A percentile compares a stretch with the other conserved stretches of the same genome.
phyloP scores from a whole-genome alignment of 2,888 invertebrate species.

The Leptinotarsa rubiginosa region DNA sequence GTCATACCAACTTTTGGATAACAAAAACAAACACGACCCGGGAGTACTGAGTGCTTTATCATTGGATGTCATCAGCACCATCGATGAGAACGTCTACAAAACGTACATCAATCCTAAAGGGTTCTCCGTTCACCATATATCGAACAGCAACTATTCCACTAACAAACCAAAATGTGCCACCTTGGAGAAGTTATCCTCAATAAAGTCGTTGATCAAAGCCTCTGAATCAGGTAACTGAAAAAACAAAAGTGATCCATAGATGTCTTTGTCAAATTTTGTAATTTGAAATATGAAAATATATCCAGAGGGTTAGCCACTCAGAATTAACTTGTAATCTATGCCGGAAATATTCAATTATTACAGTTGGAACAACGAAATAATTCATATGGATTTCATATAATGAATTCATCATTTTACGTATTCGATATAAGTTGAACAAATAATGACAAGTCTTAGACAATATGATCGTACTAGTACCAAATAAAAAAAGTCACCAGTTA shows the following conservation, averaged over 20 bases:
- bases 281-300: too few species aligned
- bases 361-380: too few species aligned
- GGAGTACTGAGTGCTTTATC: conserved; percentile 30
- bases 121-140: background rate
- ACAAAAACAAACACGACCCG: conserved; percentile 43
- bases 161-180: background rate
- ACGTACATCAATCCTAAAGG: conserved; percentile 53
- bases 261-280: too few species aligned
- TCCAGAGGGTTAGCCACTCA: too few species aligned
- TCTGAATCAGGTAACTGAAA: conserved; percentile 6
- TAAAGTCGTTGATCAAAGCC: background rate
- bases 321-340: too few species aligned
- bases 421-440: too few species aligned
- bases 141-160: background rate
- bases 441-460: too few species aligned
- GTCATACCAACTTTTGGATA: conserved; percentile 42
- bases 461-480: too few species aligned
- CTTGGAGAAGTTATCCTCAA: background rate
- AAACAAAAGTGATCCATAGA: background rate
- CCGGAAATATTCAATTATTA: too few species aligned
- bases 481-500: background rate
- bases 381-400: too few species aligned
- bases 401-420: too few species aligned
- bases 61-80: conserved; percentile 28
- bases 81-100: conserved; percentile 49